Base-by-base conservation (phyloP, 92 coral and sea anemone species). In the Epizoanthus illoricatus region DNA sequence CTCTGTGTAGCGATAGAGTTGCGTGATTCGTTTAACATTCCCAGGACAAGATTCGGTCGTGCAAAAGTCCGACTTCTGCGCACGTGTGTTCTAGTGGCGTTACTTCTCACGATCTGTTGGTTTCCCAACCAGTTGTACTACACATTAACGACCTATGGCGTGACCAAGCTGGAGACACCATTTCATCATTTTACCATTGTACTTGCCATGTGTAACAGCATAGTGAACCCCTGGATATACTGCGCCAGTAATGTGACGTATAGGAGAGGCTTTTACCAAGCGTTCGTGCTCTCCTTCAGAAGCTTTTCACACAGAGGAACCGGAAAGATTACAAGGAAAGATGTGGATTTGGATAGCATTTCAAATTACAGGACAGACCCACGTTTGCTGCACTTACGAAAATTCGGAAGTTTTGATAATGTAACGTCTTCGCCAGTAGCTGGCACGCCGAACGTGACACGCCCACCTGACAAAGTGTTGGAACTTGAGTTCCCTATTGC, bases 71-170 rank as follows among this genome's bases (percentile, higher is more conserved):
- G 76, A 66, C 88, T 91, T 39, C 79, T 86, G 17, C 90, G 90
- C 66, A 91, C 87, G 88, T 85, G 95, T 72, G 81, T 89, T 56
- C 9, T 90, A 4, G 92, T 88, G 13, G 92, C 98, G 11, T 80
- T 86, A 10, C 62, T 94, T 1, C 59, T 94, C 39, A 88, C 93
- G 0, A 69, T 86, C 36, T 92, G 98, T 36, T 94, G 98, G 98
- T 72, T 94, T 70, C 98, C 97, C 0, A 91, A 92, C 83, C 98
- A 94, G 80, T 18, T 94, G 0, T 92, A 79, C 81, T 94, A 88
- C 64, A 82, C 87, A 16, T 64, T 90, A 73, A 84, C 93, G 5
- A 56, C 87, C 18, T 85, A 69, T 45, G 87, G 79, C 11, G 74
- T 92, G 52, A 84, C 80, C 0, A 64, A 69, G 45, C 76, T 92